A percentile compares a stretch with the other conserved stretches of the same genome.
Conservation (phyloP, 1,140 invertebrate genomes). For the Anadara kagoshimensis region DNA sequence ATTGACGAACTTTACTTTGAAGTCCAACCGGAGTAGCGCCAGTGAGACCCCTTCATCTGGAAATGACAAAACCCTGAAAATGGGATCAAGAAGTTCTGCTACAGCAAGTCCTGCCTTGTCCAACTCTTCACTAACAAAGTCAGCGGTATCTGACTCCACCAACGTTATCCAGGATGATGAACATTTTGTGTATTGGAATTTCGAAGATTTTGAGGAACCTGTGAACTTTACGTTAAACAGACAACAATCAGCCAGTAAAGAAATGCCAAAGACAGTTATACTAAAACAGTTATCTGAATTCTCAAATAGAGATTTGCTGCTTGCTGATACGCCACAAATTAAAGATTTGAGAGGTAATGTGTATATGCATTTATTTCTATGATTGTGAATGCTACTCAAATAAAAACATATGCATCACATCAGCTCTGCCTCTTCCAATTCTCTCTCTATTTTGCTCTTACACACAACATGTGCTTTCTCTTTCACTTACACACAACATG, state of each 20-base stretch:
- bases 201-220: constrained; percentile 25
- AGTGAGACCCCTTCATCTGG: no score
- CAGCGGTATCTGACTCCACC: constrained; percentile 13
- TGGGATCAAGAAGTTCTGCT: constrained; percentile 9
- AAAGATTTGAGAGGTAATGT: constrained; percentile 23
- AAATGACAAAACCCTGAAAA: no score
- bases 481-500: no score
- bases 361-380: no score
- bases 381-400: no score
- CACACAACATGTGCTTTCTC: no score
- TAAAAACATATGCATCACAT: no score
- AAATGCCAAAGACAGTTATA: constrained; percentile 16
- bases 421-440: no score
- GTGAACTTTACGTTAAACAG: not conserved
- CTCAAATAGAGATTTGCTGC: constrained; percentile 15
- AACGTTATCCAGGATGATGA: constrained; percentile 33
- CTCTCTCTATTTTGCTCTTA: no score
- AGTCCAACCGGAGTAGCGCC: no score
- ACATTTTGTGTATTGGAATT: constrained; percentile 30
- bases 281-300: constrained; percentile 20
- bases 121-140: constrained; percentile 17
- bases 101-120: constrained; percentile 35
- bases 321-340: constrained; percentile 25
- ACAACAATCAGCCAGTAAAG: not conserved
- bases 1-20: no score